Evolutionary conservation across 2,888 invertebrate genomes (phyloP), one percentile per base, ranked within the genome.

Genomic region (Eudemis profundana): DNA sequence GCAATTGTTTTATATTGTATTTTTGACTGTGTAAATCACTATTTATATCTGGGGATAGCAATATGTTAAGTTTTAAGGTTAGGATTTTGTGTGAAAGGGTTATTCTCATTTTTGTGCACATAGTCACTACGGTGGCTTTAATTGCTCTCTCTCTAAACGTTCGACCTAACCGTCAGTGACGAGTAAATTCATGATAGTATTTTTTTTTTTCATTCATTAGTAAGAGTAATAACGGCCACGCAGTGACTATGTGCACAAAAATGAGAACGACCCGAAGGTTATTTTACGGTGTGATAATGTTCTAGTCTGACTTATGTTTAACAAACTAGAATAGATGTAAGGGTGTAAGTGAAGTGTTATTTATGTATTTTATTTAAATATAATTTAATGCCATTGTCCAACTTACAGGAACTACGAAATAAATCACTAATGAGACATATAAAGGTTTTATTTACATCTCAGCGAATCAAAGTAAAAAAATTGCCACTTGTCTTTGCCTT

Each of bases 231-330:
- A n/a, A n/a, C n/a, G n/a, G n/a, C n/a, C n/a, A n/a, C n/a, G n/a
- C n/a, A n/a, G n/a, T n/a, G n/a, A n/a, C n/a, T n/a, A 27, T 27
- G 1, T 27, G 7, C 27, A 1, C 7, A 27, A 27, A 27, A 27
- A 27, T 7, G 7, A 27, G 7, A 27, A 27, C 23, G 23, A 23
- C 23, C 23, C 5, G 23, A 23, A 23, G 23, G 23, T 2, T 54
- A 40, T 54, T 47, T 51, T 27, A 33, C 42, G 44, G 64, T 51
- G 64, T 64, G 64, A 64, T 64, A 57, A 59, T 51, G 14, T 64
- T 64, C 64, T 64, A 64, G 64, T 64, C 64, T 44, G 57, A 42
- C 21, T 64, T n/a, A 29, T 64, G 14, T 46, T 27, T 15, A 12
- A 15, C 21, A 38, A 53, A 21, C 23, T 54, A 54, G 27, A 54